These are phyloP conservation scores for Chrysina gloriosa DNA, from an alignment of 2,888 invertebrate genomes.

Conservation along the genomic window DNA sequence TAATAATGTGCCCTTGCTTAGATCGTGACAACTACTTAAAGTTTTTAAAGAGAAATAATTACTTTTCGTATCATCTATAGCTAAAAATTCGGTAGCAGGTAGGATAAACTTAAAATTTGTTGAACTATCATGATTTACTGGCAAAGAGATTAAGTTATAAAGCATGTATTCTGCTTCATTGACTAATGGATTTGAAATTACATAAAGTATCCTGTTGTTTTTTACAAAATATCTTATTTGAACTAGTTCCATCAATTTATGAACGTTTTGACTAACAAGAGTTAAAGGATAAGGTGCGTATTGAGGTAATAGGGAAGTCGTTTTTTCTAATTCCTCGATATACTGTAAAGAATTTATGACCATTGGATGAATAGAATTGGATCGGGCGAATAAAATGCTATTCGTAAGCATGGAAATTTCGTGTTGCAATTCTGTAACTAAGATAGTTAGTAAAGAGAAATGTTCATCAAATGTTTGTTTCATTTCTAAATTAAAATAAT, in stretches of 20 bases:
- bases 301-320: neutral
- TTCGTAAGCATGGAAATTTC: neutral
- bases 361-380: neutral
- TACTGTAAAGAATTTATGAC: slow-evolving; percentile 14
- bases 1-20: neutral
- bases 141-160: slow-evolving; percentile 11
- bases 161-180: slow-evolving; percentile 4
- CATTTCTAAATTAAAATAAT: slow-evolving; percentile 16
- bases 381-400: neutral
- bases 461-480: slow-evolving; percentile 14
- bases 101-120: neutral
- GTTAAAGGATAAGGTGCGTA: neutral
- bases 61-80: neutral
- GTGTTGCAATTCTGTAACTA: neutral
- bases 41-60: neutral
- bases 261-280: neutral
- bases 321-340: slow-evolving; percentile 4
- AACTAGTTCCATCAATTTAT: neutral
- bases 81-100: neutral
- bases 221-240: neutral
- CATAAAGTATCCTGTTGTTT: neutral
- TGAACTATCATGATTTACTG: neutral
- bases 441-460: neutral
- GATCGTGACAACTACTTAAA: neutral
- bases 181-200: slow-evolving; percentile 25